Evolutionary conservation across 2,888 invertebrate genomes (phyloP).

Genomic region (Rosalia funebris): DNA sequence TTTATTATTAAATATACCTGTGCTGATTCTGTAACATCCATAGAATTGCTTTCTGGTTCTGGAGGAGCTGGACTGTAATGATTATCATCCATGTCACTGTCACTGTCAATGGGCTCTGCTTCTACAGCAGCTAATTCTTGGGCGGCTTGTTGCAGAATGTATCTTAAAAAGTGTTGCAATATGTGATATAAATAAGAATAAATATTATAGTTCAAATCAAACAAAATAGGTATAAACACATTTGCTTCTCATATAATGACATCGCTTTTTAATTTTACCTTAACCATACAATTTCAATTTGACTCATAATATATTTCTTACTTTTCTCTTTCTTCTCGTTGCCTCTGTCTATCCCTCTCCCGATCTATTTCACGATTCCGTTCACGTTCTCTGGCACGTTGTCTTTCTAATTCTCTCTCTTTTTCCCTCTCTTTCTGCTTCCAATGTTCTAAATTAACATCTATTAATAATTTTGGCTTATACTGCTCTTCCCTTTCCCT

Average conservation of each 20-base stretch:
- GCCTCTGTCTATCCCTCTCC: slow-evolving; percentile 61
- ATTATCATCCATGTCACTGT: slow-evolving; percentile 66
- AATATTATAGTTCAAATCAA: no score
- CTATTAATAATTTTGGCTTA: slow-evolving; percentile 83
- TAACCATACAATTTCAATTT: no score
- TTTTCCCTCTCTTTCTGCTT: slow-evolving; percentile 71
- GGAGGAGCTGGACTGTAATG: slow-evolving; percentile 58
- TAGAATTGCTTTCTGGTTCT: slow-evolving; percentile 48
- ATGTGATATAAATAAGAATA: no score
- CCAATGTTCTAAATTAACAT: slow-evolving; percentile 71
- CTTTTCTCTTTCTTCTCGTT: slow-evolving; percentile 61
- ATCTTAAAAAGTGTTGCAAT: slow-evolving; percentile 60
- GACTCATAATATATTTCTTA: slow-evolving; percentile 32
- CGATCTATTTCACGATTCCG: slow-evolving; percentile 88
- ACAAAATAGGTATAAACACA: no score
- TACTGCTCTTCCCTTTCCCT: slow-evolving; percentile 84
- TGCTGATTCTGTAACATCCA: slow-evolving; percentile 56
- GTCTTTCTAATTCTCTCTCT: slow-evolving; percentile 66
- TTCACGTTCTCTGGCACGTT: slow-evolving; percentile 77
- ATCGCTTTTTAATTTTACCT: no score
- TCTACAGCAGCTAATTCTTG: slow-evolving; percentile 74
- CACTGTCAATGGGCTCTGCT: slow-evolving; percentile 80
- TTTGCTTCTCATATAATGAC: no score
- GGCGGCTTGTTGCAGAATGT: slow-evolving; percentile 69
- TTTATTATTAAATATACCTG: slow-evolving; percentile 49